Conservation (phyloP, 1,140 invertebrate species). For the Charaxes varanes region DNA sequence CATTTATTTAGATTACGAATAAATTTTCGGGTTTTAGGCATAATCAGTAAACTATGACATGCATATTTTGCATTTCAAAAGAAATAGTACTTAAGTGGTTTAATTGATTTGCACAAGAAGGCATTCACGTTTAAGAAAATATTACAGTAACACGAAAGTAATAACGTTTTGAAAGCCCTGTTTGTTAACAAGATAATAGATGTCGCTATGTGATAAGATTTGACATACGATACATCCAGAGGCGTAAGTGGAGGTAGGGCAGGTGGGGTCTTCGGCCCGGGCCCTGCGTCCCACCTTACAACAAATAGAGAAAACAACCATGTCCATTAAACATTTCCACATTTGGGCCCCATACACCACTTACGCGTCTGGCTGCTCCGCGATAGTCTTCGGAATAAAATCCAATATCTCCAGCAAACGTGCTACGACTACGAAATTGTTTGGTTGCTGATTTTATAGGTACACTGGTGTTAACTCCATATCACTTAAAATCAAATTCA, state of each 20-base stretch:
- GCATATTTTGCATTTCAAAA: no score
- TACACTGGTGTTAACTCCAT: neutral
- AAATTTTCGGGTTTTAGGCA: no score
- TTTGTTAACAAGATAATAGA: conserved; percentile 40
- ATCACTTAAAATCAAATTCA: conserved; percentile 3
- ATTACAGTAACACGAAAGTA: no score
- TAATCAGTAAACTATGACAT: no score
- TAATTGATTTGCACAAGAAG: no score
- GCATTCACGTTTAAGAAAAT: no score
- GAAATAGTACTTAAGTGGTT: no score
- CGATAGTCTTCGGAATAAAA: conserved; percentile 24
- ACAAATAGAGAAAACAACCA: conserved; percentile 68
- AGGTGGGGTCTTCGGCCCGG: conserved; percentile 71
- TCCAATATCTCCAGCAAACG: conserved; percentile 20
- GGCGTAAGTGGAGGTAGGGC: conserved; percentile 74
- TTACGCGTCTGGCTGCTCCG: conserved; percentile 64
- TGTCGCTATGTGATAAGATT: conserved; percentile 7
- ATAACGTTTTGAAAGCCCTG: conserved; percentile 30
- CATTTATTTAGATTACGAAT: no score
- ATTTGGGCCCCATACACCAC: conserved; percentile 62
- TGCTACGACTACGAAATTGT: neutral
- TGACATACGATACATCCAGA: conserved; percentile 75
- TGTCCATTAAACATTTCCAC: conserved; percentile 53
- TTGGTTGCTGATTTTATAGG: conserved; percentile 15
- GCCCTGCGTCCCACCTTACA: conserved; percentile 72